Evolutionary conservation across 2,113 vertebrate genomes (phyloP), one percentile per base, ranked within the genome.

Genomic region (Guaruba guarouba): DNA sequence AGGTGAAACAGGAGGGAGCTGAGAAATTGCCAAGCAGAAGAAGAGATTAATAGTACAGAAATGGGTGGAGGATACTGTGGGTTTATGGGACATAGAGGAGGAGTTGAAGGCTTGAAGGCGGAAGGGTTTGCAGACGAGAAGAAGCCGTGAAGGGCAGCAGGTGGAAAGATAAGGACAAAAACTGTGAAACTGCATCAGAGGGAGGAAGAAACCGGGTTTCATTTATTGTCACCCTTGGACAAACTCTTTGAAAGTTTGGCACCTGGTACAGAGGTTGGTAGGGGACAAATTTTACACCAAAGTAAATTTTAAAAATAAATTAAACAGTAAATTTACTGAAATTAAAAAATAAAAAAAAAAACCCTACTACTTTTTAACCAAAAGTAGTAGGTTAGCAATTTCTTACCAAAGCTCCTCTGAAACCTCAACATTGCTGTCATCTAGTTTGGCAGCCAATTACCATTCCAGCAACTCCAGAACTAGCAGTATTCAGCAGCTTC

Each of bases 61-160:
- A 24, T 24, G 3, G 27, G 35, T 2, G 3, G 29, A 48, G 43
- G 43, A 33, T 71, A 10, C 10, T 57, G 44, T 37, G 68, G 7
- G 11, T 35, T 69, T 77, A 3, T 37, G 13, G 61, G 43, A 43
- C 25, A 62, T 2, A n/a, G 28, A 52, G 54, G 18, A 87, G 43
- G 59, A 54, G 37, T 2, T 33, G 79, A 64, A 61, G 39, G 12
- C 14, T 69, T 61, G 54, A 49, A 85, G 5, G 19, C 7, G 12
- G 24, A 62, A 29, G 16, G 31, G 9, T 39, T 54, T 37, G 23
- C 44, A 69, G 48, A 35, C 0, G 0, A 19, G n/a, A 27, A 68
- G 17, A 22, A 81, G 16, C 52, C 2, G 1, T 52, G 74, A 83
- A 2, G 23, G 27, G 41, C 12, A 51, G 18, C 23, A 17, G 59